These are phyloP conservation scores for Lethrus apterus DNA, from an alignment of 1,140 invertebrate species.

Conservation along the genomic window DNA sequence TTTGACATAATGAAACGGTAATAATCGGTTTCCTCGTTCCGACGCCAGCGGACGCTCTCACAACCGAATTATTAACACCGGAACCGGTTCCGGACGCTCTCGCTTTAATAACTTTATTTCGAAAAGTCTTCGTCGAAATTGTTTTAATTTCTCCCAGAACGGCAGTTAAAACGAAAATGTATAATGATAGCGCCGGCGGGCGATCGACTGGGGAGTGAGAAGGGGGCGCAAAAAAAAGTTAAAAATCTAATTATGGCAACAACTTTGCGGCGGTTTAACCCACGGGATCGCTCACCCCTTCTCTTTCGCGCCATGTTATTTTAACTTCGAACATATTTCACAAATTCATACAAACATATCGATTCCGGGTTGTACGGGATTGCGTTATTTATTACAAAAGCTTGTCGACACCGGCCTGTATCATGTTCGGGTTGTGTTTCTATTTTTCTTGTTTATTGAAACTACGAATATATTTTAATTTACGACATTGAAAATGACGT, in stretches of 20 bases:
- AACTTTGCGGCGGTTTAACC: background rate
- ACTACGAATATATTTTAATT: no score
- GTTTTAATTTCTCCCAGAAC: conserved; percentile 1
- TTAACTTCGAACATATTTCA: no score
- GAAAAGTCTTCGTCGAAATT: background rate
- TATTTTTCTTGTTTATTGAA: no score
- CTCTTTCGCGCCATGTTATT: no score
- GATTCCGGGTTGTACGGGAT: no score
- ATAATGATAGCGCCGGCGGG: background rate
- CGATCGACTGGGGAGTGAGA: background rate
- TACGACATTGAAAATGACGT: no score
- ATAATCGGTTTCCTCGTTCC: background rate
- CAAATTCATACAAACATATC: no score
- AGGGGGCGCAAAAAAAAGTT: background rate
- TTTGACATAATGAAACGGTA: background rate
- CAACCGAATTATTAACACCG: no score
- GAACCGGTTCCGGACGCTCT: background rate
- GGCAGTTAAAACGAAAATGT: conserved; percentile 3
- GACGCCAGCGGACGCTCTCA: background rate
- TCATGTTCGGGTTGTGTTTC: no score
- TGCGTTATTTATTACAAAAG: no score
- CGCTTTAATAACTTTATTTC: conserved; percentile 5
- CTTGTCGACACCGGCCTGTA: no score
- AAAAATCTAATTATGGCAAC: conserved; percentile 1
- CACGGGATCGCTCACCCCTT: background rate